Conservation (phyloP, 2,113 vertebrate species). For the Apaloderma vittatum region DNA sequence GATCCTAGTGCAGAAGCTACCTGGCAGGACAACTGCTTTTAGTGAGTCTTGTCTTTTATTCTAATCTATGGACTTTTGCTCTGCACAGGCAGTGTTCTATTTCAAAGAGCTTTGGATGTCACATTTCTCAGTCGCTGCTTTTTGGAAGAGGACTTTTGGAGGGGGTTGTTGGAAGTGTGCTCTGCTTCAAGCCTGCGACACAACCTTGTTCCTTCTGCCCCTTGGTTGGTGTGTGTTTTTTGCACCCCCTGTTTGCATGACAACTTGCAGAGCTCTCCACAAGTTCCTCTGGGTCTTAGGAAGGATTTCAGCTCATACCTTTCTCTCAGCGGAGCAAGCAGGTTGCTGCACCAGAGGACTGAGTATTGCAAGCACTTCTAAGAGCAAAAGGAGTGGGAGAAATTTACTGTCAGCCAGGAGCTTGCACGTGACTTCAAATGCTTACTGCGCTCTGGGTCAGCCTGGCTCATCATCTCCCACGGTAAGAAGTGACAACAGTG, state of each 20-base stretch:
- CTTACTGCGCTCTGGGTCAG: neutral
- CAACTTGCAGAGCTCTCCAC: fast-evolving
- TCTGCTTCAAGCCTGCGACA: neutral
- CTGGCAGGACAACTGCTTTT: neutral
- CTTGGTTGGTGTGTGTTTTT: neutral
- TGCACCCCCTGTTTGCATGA: neutral
- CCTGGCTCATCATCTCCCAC: neutral
- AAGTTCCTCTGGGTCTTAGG: neutral
- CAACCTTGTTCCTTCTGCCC: neutral
- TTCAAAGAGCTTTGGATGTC: neutral
- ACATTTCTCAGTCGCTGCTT: neutral
- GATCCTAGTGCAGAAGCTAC: neutral
- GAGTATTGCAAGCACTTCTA: neutral
- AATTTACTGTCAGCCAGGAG: neutral
- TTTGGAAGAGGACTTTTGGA: neutral
- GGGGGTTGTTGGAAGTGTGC: neutral
- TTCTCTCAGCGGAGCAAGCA: neutral
- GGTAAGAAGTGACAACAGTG: neutral
- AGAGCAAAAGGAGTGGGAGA: neutral
- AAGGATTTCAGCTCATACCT: neutral
- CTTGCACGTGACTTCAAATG: fast-evolving
- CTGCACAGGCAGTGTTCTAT: neutral
- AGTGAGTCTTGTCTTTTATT: neutral
- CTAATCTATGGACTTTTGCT: neutral
- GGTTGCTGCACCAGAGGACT: neutral